A percentile compares a stretch with the other conserved stretches of the same genome.
Evolutionary conservation across 2,888 invertebrate species (phyloP).

Genomic region (Coleophora flavipennella): DNA sequence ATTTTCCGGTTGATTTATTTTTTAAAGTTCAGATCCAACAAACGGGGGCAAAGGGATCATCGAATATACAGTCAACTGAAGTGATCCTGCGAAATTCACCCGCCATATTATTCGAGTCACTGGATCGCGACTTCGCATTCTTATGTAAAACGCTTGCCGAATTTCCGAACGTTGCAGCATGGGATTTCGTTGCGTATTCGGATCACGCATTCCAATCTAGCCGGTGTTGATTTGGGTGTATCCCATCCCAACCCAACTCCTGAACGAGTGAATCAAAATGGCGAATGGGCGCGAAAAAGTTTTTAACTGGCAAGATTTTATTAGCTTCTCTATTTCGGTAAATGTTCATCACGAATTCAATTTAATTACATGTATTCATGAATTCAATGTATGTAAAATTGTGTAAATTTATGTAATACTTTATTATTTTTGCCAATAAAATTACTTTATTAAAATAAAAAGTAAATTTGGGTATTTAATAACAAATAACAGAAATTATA

Average conservation of each 20-base stretch:
- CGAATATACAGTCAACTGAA: constrained; percentile 17
- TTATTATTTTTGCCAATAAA: too few species aligned
- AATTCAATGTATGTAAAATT: too few species aligned
- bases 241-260: constrained; percentile 39
- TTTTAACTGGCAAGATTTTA: constrained; percentile 5
- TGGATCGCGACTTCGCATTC: constrained; percentile 56
- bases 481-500: too few species aligned
- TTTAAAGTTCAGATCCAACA: constrained; percentile 23
- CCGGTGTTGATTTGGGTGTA: constrained; percentile 44
- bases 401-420: too few species aligned
- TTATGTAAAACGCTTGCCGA: constrained; percentile 47
- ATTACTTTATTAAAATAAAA: too few species aligned
- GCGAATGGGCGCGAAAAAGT: constrained; percentile 27
- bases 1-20: constrained; percentile 43
- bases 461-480: too few species aligned
- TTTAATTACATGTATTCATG: too few species aligned
- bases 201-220: constrained; percentile 57
- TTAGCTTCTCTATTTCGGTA: constrained; percentile 16
- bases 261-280: constrained; percentile 41
- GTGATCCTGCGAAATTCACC: constrained; percentile 42
- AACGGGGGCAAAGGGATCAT: constrained; percentile 21
- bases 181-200: constrained; percentile 33
- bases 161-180: constrained; percentile 27
- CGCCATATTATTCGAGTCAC: constrained; percentile 51
- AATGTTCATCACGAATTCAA: background rate